phyloP scores from a whole-genome alignment of 2,113 vertebrate species.

The Rhynchomys soricoides region DNA sequence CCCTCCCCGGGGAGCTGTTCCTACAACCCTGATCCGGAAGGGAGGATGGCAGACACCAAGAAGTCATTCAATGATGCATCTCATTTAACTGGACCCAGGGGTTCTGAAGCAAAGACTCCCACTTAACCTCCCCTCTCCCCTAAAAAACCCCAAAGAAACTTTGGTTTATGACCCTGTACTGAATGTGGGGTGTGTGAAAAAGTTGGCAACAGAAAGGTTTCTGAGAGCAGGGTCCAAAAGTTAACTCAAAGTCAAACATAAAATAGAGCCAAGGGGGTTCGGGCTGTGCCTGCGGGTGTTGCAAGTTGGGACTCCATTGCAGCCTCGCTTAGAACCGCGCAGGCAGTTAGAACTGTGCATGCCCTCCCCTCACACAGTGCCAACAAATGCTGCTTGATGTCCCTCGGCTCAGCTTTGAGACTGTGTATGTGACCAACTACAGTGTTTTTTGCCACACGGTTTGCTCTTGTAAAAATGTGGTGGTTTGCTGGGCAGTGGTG shows the following conservation, averaged over 20 bases:
- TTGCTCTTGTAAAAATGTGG: background rate
- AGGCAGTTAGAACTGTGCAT: too few species aligned
- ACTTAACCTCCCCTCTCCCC: background rate
- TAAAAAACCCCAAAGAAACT: background rate
- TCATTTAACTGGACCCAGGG: background rate
- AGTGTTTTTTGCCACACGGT: background rate
- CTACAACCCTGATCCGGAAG: background rate
- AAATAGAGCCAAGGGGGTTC: background rate
- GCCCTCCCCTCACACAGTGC: background rate
- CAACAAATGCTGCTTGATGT: background rate
- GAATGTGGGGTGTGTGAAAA: background rate
- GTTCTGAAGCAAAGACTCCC: background rate
- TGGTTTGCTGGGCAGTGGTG: too few species aligned
- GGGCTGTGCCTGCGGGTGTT: too few species aligned
- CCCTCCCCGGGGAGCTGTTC: background rate
- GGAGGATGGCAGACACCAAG: background rate
- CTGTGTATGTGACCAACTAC: background rate
- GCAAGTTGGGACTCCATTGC: accelerated
- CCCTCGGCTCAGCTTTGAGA: background rate
- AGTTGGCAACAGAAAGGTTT: background rate
- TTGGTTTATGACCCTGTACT: background rate
- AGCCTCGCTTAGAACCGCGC: too few species aligned
- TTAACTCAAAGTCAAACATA: background rate
- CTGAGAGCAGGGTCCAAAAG: background rate
- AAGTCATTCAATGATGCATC: background rate